Evolutionary conservation across 2,888 invertebrate genomes (phyloP).

Genomic region (Amphipoea oculea): DNA sequence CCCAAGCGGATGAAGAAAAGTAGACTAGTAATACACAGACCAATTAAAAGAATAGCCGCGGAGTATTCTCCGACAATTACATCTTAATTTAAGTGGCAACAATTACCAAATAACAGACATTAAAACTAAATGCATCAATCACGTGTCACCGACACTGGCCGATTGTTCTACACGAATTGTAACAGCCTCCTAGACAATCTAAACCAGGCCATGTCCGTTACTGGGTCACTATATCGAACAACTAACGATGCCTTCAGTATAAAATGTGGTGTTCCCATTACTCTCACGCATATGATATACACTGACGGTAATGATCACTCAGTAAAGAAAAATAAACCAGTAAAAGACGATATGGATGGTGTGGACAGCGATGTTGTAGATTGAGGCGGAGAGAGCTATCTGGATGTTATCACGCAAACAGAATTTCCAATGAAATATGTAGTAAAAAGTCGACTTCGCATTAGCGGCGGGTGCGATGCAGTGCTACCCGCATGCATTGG

Average conservation of each 20-base stretch:
- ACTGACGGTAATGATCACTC: constrained; percentile 61
- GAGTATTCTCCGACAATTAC: constrained; percentile 21
- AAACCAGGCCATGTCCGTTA: constrained; percentile 77
- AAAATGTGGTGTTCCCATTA: constrained; percentile 44
- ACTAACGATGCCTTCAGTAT: constrained; percentile 51
- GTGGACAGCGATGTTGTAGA: constrained; percentile 60
- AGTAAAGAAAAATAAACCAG: constrained; percentile 47
- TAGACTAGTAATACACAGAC: constrained; percentile 31
- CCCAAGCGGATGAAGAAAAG: constrained; percentile 21
- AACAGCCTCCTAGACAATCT: constrained; percentile 60
- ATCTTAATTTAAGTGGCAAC: constrained; percentile 31
- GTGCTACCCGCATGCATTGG: constrained; percentile 49
- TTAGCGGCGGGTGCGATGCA: constrained; percentile 59
- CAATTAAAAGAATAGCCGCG: constrained; percentile 38
- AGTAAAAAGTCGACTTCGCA: constrained; percentile 71
- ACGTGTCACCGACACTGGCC: constrained; percentile 58
- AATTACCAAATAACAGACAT: constrained; percentile 49
- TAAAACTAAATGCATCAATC: constrained; percentile 48
- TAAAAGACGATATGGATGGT: constrained; percentile 68
- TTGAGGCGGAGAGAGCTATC: constrained; percentile 77
- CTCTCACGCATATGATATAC: constrained; percentile 62
- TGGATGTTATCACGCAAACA: constrained; percentile 77
- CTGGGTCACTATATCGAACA: constrained; percentile 74
- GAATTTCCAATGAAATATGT: constrained; percentile 86
- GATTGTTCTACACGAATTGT: constrained; percentile 67